These are phyloP conservation scores for Sinosuthora webbiana DNA, from an alignment of 2,113 vertebrate genomes.

Conservation along the genomic window DNA sequence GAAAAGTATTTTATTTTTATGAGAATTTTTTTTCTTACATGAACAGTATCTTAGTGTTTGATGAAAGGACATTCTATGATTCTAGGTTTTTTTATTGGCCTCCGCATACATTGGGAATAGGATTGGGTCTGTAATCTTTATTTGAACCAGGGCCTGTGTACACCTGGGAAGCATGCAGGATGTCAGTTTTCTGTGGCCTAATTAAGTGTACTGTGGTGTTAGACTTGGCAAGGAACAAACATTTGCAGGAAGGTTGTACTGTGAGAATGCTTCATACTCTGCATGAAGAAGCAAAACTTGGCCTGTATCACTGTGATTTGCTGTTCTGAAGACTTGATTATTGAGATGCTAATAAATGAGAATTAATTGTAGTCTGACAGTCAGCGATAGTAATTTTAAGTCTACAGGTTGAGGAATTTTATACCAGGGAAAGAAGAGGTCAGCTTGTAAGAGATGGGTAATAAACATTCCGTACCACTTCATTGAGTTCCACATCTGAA, in stretches of 20 bases:
- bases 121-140: not conserved
- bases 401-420: not conserved
- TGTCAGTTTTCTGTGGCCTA: not conserved
- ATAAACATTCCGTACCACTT: not conserved
- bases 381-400: not conserved
- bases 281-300: not conserved
- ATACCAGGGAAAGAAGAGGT: not conserved
- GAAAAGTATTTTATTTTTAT: not conserved
- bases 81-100: not conserved
- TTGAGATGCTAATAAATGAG: not conserved
- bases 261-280: not conserved
- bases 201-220: not conserved
- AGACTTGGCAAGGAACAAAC: slow-evolving; percentile 24
- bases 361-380: not conserved
- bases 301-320: not conserved
- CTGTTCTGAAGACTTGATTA: not conserved
- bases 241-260: not conserved
- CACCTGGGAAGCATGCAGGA: slow-evolving; percentile 10
- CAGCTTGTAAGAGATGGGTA: not conserved
- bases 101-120: not conserved
- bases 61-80: not conserved
- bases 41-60: not conserved
- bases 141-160: not conserved
- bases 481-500: not conserved
- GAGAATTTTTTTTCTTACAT: not conserved